Conservation (phyloP, 2,797 vertebrate genomes). For the Prionace glauca region DNA sequence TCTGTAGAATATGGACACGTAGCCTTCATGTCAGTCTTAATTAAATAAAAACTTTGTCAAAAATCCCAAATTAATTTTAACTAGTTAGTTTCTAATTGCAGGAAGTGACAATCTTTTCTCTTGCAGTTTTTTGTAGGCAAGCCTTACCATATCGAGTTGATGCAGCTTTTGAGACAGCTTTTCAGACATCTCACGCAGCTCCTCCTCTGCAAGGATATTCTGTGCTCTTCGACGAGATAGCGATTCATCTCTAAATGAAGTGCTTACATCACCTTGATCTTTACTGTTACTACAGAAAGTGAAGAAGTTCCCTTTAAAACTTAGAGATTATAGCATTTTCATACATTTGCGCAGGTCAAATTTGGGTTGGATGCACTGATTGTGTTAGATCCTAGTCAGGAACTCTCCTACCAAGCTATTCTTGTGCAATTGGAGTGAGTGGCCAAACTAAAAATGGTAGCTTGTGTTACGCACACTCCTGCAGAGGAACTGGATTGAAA, state of each 20-base stretch:
- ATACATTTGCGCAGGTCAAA: background rate
- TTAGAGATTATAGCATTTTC: background rate
- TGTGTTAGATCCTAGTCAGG: too few species aligned
- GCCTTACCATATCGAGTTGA: slow-evolving; percentile 74
- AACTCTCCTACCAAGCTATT: background rate
- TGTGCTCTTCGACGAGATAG: slow-evolving; percentile 54
- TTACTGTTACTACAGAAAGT: background rate
- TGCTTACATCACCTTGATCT: slow-evolving; percentile 41
- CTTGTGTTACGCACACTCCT: background rate
- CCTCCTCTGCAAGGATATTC: slow-evolving; percentile 62
- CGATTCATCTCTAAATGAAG: slow-evolving; percentile 47
- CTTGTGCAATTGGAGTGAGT: background rate
- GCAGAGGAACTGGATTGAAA: background rate
- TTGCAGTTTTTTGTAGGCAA: background rate
- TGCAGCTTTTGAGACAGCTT: slow-evolving; percentile 71
- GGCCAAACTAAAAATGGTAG: background rate
- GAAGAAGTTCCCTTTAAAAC: background rate
- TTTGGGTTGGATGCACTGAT: background rate
- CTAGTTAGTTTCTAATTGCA: background rate
- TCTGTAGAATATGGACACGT: background rate
- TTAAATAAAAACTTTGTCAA: background rate
- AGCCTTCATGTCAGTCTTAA: background rate
- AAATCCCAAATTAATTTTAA: background rate
- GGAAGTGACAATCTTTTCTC: background rate
- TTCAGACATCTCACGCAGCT: slow-evolving; percentile 71